These are phyloP conservation scores for Gymnorhina tibicen DNA, from an alignment of 2,113 vertebrate species.

Conservation along the genomic window DNA sequence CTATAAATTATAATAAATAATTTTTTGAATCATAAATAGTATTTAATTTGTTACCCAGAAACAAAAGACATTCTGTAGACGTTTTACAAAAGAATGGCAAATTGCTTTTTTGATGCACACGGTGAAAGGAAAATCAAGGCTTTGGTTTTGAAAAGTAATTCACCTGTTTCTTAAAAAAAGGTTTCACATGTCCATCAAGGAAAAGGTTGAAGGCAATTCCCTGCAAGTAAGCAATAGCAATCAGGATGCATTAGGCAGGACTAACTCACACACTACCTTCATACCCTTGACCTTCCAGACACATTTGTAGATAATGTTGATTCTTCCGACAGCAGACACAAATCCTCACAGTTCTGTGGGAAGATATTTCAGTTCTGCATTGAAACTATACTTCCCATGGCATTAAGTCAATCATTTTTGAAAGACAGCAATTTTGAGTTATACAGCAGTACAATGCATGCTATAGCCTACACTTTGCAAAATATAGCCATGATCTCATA, in stretches of 20 bases:
- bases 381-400: not conserved
- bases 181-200: not conserved
- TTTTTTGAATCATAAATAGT: not conserved
- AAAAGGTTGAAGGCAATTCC: not conserved
- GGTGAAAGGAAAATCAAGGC: not conserved
- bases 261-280: not conserved
- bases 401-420: not conserved
- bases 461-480: not conserved
- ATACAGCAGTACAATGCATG: not conserved
- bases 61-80: not conserved
- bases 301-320: not conserved
- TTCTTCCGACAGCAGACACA: not conserved
- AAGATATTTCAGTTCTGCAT: not conserved
- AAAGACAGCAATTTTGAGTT: not conserved
- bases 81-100: not conserved
- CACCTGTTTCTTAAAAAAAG: not conserved
- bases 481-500: not conserved
- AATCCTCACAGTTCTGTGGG: not conserved
- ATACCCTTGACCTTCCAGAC: not conserved
- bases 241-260: constrained; percentile 5
- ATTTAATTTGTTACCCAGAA: not conserved
- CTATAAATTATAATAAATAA: not conserved
- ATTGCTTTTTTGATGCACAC: not conserved
- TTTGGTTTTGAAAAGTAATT: not conserved
- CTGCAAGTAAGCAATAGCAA: not conserved